Base-by-base conservation (phyloP, 92 coral and sea anemone genomes). In the Phenganax stokvisi region DNA sequence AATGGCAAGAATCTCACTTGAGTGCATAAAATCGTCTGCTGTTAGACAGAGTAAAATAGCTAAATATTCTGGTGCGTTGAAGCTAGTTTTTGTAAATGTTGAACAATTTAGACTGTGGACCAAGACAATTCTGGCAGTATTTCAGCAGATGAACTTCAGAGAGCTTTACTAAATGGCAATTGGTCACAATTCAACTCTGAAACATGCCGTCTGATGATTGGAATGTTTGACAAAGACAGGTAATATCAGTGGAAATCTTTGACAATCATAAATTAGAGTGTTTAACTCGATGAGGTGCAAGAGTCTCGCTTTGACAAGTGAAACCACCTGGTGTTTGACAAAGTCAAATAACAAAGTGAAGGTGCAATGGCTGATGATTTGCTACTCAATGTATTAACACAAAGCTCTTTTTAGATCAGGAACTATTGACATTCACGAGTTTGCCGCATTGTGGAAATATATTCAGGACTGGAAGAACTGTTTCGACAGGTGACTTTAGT, bases 221-320 rank as follows among this genome's bases (percentile, higher is more conserved):
- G 98, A 71, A 94, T 94, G 98, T 94, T 94, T 86, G 98, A 94
- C 89, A 94, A 94, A 79, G 98, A 94, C 84, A 88, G 84, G 98
- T 94, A 74, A 84, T 91, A 17, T 65, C 27, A 28, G 64, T 10
- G 6, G 10, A 57, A 54, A 10, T 54, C 30, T n/a, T 54, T 3
- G 5, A 8, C 0, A 27, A 9, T 63, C 47, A 37, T 37, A 37
- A 37, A 5, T 37, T 37, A 53, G 29, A n/a, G 61, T 77, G 56
- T 59, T 13, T 59, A 20, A 13, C 3, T 13, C 16, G 7, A 3
- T 13, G n/a, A 74, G n/a, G 29, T 1, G 29, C 15, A 53, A 74
- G n/a, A 74, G 52, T 16, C 80, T 15, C 11, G 15, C 64, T 27
- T 6, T n/a, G 15, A 56, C 27, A 16, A 60, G 13, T 37, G 5